A percentile compares a stretch with the other conserved stretches of the same genome.
phyloP scores from a whole-genome alignment of 2,888 invertebrate species.

The Polydrusus tereticollis region DNA sequence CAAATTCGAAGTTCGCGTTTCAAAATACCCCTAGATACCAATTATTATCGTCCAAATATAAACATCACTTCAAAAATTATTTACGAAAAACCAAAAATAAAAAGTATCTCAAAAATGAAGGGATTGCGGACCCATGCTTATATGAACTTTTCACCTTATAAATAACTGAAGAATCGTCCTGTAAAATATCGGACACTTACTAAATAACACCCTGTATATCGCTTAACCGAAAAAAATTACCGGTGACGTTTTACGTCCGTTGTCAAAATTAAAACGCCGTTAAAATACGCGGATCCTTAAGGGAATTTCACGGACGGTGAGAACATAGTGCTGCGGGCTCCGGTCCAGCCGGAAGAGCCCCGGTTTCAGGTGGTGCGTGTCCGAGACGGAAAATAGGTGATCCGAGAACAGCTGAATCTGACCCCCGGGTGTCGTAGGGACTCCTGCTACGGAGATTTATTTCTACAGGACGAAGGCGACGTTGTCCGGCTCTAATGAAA shows the following conservation, averaged over 20 bases:
- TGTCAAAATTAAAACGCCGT: constrained; percentile 47
- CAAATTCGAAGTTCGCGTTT: too few species aligned
- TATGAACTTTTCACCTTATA: too few species aligned
- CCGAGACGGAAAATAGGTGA: constrained; percentile 55
- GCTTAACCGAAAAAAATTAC: background rate
- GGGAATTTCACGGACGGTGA: constrained; percentile 46
- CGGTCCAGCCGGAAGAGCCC: constrained; percentile 41
- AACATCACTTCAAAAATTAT: too few species aligned
- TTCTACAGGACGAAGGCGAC: constrained; percentile 59
- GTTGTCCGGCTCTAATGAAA: constrained; percentile 59
- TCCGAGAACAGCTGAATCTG: constrained; percentile 65
- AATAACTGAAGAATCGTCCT: too few species aligned
- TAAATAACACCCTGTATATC: constrained; percentile 8
- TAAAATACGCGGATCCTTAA: constrained; percentile 46
- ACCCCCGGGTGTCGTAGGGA: constrained; percentile 66
- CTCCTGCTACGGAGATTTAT: constrained; percentile 65
- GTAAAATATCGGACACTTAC: background rate
- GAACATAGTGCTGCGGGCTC: constrained; percentile 46
- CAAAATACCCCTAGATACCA: too few species aligned
- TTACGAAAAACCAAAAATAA: too few species aligned
- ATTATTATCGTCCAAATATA: too few species aligned
- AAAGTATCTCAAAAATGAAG: too few species aligned
- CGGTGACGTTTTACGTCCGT: constrained; percentile 24
- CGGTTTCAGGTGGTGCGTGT: constrained; percentile 49
- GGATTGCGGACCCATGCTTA: too few species aligned